Evolutionary conservation across 2,797 vertebrate genomes (phyloP).

Genomic region (Rhyacichthys aspro): DNA sequence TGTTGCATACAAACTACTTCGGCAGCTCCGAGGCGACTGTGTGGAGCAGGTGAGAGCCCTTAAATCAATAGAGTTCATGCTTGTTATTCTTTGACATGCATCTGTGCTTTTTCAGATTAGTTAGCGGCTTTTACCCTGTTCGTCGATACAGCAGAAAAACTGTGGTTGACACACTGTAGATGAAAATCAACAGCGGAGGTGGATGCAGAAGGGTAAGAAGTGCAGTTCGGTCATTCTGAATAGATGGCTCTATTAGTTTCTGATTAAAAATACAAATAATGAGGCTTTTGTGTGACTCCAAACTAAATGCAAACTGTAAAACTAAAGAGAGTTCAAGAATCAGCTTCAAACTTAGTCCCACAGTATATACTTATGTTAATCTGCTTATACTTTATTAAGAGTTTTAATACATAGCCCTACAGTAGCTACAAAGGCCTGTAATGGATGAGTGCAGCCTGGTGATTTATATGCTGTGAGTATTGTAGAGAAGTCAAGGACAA

Average conservation of each 20-base stretch:
- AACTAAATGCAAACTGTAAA: too few relatives aligned
- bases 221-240: constrained; percentile 57
- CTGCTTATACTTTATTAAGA: too few relatives aligned
- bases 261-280: too few relatives aligned
- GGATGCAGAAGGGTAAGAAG: constrained; percentile 18
- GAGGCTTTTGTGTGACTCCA: too few relatives aligned
- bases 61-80: constrained; percentile 3
- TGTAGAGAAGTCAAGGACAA: constrained; percentile 6
- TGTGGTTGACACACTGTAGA: background rate
- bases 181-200: constrained; percentile 8
- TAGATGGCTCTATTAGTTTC: constrained; percentile 43
- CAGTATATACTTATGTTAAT: background rate
- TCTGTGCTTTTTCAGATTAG: constrained; percentile 1
- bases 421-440: too few relatives aligned
- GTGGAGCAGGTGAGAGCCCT: constrained; percentile 7
- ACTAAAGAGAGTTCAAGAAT: too few relatives aligned
- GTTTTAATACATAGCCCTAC: too few relatives aligned
- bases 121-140: constrained; percentile 1
- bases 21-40: constrained; percentile 2
- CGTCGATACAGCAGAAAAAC: constrained; percentile 1
- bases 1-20: constrained; percentile 2
- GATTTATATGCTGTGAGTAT: background rate
- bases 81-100: constrained; percentile 22
- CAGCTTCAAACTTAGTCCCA: background rate
- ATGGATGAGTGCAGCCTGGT: background rate